These are phyloP conservation scores for Azorinus chamasolen DNA, from an alignment of 2,888 invertebrate genomes.

Conservation along the genomic window DNA sequence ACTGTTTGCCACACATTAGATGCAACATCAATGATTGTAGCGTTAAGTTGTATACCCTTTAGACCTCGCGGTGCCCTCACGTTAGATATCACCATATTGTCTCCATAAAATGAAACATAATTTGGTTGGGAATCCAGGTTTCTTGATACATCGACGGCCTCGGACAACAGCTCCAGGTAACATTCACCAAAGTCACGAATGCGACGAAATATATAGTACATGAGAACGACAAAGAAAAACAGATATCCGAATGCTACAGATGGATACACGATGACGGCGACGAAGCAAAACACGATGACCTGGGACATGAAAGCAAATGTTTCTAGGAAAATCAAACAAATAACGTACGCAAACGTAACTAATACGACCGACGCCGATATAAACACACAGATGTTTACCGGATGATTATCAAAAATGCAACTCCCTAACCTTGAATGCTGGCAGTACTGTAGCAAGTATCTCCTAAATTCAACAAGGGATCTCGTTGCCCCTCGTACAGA, in stretches of 20 bases:
- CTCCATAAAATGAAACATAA: slow-evolving; percentile 16
- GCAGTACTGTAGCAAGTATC: background rate
- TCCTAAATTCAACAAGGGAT: slow-evolving; percentile 6
- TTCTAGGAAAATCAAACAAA: slow-evolving; percentile 43
- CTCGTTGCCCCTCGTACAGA: slow-evolving; percentile 28
- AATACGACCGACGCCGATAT: slow-evolving; percentile 3
- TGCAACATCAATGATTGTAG: slow-evolving; percentile 16
- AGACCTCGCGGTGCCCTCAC: slow-evolving; percentile 9
- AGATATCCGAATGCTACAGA: slow-evolving; percentile 45
- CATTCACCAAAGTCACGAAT: slow-evolving; percentile 36
- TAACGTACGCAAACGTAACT: slow-evolving; percentile 20
- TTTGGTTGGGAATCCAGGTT: slow-evolving; percentile 25
- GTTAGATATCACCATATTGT: slow-evolving; percentile 32
- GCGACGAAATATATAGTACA: slow-evolving; percentile 46
- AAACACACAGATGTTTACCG: slow-evolving; percentile 14
- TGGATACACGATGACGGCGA: slow-evolving; percentile 51
- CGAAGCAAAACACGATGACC: slow-evolving; percentile 42
- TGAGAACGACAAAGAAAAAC: slow-evolving; percentile 46
- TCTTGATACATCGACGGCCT: slow-evolving; percentile 38
- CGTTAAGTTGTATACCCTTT: slow-evolving; percentile 17
- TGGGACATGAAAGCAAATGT: slow-evolving; percentile 44
- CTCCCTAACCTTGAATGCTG: background rate
- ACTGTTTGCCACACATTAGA: slow-evolving; percentile 27
- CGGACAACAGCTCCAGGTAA: slow-evolving; percentile 44
- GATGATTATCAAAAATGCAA: background rate